Base-by-base conservation (phyloP, 1,140 invertebrate genomes). In the Dendroctonus valens region DNA sequence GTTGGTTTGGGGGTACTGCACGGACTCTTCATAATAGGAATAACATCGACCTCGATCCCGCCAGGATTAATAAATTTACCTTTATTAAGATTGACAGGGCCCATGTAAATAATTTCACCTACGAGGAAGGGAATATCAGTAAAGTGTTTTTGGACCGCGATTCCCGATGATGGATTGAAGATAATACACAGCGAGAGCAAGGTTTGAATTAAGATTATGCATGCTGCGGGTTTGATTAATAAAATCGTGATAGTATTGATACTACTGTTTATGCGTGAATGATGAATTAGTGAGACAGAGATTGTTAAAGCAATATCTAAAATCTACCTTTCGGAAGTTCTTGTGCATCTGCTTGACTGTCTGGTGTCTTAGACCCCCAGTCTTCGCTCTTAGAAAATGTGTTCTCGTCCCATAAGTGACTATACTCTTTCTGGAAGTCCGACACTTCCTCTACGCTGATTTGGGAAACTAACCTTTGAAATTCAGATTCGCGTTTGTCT, bases 361-460 rank as follows among this genome's bases (percentile, higher is more conserved):
- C 76, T 14, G 76, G 74, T 15, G 77, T 78, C 75, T 78, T 78
- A n/a, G 77, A 78, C 60, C 78, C 75, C 72, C 75, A 76, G 57
- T 80, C 79, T 41, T 77, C 76, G 48, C 75, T 81, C 42, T 78
- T 79, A 41, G 79, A 81, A 61, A 81, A 73, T 40, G 78, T 80
- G 41, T 76, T 74, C 69, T 79, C 81, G 55, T 82, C 79, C 80
- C 80, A 83, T 55, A 81, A 70, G 52, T 77, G 74, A 41, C 78
- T 69, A 66, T 77, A 80, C 44, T 79, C 78, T 69, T 68, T 76
- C 58, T 80, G 78, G 69, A 78, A 80, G 62, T 80, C 79, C 48
- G 78, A 77, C 9, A 83, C 75, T 73, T 83, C 81, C 71, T 83
- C 81, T 6, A 69, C 75, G 67, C 81, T 82, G 41, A 83, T 63